Conservation (phyloP, 2,797 vertebrate species). For the Muscicapa comitata region DNA sequence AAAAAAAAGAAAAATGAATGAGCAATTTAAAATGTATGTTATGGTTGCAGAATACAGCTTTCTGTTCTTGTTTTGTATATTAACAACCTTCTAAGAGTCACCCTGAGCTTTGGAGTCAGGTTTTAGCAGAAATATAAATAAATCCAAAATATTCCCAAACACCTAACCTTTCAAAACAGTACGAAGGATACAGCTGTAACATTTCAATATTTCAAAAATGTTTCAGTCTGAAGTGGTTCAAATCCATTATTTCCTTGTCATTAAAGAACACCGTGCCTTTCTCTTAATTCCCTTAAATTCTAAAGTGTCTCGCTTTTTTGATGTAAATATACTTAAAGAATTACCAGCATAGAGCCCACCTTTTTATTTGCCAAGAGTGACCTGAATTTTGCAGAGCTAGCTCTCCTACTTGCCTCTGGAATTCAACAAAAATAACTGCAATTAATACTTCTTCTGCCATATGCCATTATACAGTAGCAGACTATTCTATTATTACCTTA, state of each 20-base stretch:
- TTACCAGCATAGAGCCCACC: not conserved
- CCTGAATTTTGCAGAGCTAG: slow-evolving; percentile 34
- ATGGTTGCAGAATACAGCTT: not conserved
- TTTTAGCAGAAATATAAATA: not conserved
- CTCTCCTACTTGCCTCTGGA: slow-evolving; percentile 26
- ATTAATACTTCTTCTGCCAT: slow-evolving; percentile 41
- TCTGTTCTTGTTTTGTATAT: not conserved
- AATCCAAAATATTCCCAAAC: not conserved
- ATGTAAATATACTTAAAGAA: not conserved
- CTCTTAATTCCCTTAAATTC: not conserved
- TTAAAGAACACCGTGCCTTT: not conserved
- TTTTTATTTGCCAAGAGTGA: not conserved
- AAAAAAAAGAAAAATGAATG: not conserved
- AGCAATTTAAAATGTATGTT: not conserved
- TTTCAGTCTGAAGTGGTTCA: not conserved
- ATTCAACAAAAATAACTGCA: slow-evolving; percentile 27
- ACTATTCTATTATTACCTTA: slow-evolving; percentile 53
- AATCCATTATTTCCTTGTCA: not conserved
- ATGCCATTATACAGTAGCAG: slow-evolving; percentile 1
- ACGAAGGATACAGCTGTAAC: not conserved
- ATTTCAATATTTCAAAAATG: not conserved
- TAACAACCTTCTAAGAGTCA: not conserved
- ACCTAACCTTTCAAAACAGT: not conserved
- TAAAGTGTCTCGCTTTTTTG: not conserved
- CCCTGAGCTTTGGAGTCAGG: not conserved